phyloP scores from a whole-genome alignment of 2,797 vertebrate genomes.

The Erpetoichthys calabaricus region DNA sequence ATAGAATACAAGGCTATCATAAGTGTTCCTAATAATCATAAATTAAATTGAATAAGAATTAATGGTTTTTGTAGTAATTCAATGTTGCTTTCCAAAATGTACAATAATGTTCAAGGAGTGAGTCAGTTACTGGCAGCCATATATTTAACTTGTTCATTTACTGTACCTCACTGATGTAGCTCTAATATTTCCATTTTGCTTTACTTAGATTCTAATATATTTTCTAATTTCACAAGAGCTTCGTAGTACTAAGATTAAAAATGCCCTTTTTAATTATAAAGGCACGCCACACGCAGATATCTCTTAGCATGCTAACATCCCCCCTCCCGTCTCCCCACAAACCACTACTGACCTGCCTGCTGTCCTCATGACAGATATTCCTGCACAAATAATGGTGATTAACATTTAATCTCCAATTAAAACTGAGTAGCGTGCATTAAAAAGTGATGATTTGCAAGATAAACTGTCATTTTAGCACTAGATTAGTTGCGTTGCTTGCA shows the following conservation, averaged over 20 bases:
- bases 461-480: neutral
- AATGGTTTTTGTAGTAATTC: too few species aligned
- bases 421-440: neutral
- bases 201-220: too few species aligned
- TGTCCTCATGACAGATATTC: neutral
- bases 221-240: too few species aligned
- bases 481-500: neutral
- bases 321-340: neutral
- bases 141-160: too few species aligned
- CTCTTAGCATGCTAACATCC: neutral
- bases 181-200: too few species aligned
- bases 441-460: neutral
- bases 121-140: too few species aligned
- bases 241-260: neutral
- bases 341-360: neutral
- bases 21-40: too few species aligned
- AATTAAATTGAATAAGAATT: too few species aligned
- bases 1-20: too few species aligned
- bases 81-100: too few species aligned
- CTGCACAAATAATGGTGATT: neutral
- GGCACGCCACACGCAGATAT: neutral
- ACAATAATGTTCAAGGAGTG: too few species aligned
- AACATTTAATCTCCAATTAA: neutral
- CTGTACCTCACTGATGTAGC: too few species aligned
- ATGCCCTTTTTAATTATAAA: neutral